Conservation (phyloP, 1,140 invertebrate genomes). For the Battus philenor region DNA sequence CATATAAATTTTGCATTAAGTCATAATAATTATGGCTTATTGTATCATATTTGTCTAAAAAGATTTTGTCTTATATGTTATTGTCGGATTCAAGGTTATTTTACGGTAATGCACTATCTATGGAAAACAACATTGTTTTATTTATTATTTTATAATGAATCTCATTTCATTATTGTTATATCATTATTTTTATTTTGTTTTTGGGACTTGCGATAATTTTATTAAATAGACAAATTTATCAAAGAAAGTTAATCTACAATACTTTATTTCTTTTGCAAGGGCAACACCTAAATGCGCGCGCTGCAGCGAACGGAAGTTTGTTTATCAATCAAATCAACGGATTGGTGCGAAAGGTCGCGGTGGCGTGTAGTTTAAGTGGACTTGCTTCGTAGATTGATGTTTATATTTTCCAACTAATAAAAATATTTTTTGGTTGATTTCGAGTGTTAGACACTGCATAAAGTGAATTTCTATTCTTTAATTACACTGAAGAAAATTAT, state of each 20-base stretch:
- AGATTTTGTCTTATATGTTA: too few species aligned
- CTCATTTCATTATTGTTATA: not conserved
- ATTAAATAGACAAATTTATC: not conserved
- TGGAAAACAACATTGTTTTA: too few species aligned
- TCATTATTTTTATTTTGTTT: not conserved
- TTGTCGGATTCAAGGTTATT: too few species aligned
- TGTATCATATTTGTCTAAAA: too few species aligned
- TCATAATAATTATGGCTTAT: too few species aligned
- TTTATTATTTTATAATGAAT: not conserved
- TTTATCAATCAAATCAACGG: constrained; percentile 66
- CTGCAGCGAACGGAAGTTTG: constrained; percentile 58
- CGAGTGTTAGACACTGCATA: too few species aligned
- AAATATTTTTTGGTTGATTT: constrained; percentile 17
- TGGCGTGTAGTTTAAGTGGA: constrained; percentile 29
- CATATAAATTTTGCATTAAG: too few species aligned
- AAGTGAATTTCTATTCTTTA: constrained; percentile 2
- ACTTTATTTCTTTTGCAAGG: constrained; percentile 18
- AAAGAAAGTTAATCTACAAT: too few species aligned
- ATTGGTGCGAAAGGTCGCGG: constrained; percentile 30
- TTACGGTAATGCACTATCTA: too few species aligned
- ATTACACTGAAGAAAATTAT: constrained; percentile 1
- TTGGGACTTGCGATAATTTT: not conserved
- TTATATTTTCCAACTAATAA: constrained; percentile 11
- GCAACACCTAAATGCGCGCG: constrained; percentile 61
- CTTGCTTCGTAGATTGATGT: constrained; percentile 32